phyloP scores from a whole-genome alignment of 2,797 vertebrate species.

The Fundulus diaphanus region DNA sequence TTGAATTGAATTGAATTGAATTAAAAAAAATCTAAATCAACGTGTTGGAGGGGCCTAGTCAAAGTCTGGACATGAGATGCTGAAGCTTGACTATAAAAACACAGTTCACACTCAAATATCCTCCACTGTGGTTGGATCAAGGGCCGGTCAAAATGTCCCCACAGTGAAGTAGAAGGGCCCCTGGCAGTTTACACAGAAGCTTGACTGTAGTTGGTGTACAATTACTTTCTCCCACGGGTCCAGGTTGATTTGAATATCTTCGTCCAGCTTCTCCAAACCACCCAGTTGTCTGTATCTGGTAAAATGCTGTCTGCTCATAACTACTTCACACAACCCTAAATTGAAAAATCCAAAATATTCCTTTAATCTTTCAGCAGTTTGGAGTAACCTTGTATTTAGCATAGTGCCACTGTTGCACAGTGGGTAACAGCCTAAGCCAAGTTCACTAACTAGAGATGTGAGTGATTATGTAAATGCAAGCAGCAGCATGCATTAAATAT shows the following conservation, averaged over 20 bases:
- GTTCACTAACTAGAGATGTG: neutral
- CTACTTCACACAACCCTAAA: neutral
- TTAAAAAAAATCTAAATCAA: neutral
- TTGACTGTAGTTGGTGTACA: neutral
- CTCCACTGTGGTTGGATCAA: neutral
- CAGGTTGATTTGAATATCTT: neutral
- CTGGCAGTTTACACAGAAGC: no score
- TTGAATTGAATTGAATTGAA: no score
- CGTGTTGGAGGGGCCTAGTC: neutral
- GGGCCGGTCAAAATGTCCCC: neutral
- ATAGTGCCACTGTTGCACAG: conserved; percentile 1
- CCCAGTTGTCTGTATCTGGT: neutral
- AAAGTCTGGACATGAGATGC: neutral
- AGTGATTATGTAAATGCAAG: conserved; percentile 8
- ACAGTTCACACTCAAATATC: neutral
- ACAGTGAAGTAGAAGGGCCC: neutral
- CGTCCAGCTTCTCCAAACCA: neutral
- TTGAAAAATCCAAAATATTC: neutral
- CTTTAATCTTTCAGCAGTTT: neutral
- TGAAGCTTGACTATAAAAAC: neutral
- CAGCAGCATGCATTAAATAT: conserved; percentile 7
- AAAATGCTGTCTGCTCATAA: neutral
- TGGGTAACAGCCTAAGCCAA: conserved; percentile 9
- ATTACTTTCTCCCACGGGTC: no score
- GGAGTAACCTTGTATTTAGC: neutral